Evolutionary conservation across 2,888 invertebrate genomes (phyloP).

Genomic region (Tenthredo amoena): DNA sequence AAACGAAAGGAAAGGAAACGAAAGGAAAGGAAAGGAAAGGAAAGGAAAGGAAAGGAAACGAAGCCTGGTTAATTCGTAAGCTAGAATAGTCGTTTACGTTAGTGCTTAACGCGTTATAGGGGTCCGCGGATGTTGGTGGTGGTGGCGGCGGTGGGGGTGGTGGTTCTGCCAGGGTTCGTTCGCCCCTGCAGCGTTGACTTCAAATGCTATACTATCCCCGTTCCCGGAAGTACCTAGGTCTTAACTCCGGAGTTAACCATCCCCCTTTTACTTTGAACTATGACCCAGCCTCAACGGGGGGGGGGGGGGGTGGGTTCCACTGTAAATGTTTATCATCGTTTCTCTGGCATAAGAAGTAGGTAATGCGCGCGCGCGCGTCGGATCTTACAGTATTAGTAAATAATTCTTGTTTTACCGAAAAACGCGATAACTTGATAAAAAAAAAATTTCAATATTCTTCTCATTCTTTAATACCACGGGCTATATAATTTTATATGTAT

Average conservation of each 20-base stretch:
- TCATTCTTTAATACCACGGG: no score
- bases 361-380: no score
- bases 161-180: conserved; percentile 50
- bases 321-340: no score
- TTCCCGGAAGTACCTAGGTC: conserved; percentile 73
- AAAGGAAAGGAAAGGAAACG: neutral
- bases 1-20: neutral
- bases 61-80: conserved; percentile 69
- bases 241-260: conserved; percentile 62
- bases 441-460: no score
- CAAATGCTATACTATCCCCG: conserved; percentile 68
- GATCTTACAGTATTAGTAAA: no score
- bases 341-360: no score
- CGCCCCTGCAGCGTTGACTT: conserved; percentile 72
- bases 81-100: conserved; percentile 71
- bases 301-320: no score
- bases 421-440: no score
- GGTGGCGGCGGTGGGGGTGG: neutral
- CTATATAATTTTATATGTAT: no score
- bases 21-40: neutral
- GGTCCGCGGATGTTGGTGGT: conserved; percentile 28
- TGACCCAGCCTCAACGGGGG: neutral
- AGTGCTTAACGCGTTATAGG: conserved; percentile 66
- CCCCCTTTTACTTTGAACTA: neutral
- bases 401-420: no score